These are phyloP conservation scores for Ptyas mucosa DNA, from an alignment of 2,113 vertebrate species.

Conservation along the genomic window DNA sequence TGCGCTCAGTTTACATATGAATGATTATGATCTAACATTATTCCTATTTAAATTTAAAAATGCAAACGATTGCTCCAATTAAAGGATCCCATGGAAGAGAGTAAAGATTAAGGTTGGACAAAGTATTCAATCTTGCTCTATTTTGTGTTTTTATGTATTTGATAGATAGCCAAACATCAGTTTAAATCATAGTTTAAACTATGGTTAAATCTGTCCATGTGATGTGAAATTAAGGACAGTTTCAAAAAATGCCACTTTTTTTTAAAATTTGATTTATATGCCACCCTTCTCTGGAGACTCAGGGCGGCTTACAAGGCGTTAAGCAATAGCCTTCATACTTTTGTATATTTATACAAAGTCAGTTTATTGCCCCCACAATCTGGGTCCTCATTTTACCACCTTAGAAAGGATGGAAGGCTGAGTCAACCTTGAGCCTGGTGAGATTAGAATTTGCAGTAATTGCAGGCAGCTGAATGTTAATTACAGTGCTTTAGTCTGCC, in stretches of 20 bases:
- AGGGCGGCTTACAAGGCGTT: too few relatives aligned
- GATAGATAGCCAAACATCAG: not conserved
- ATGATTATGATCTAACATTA: not conserved
- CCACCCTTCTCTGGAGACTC: too few relatives aligned
- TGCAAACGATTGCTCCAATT: not conserved
- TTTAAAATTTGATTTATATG: too few relatives aligned
- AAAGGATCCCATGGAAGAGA: not conserved
- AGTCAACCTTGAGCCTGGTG: too few relatives aligned
- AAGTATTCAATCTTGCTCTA: not conserved
- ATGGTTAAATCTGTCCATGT: not conserved
- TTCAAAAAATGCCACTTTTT: not conserved
- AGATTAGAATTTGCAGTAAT: too few relatives aligned
- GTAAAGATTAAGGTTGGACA: not conserved
- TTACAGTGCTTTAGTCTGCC: too few relatives aligned
- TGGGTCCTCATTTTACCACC: too few relatives aligned
- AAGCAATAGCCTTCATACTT: too few relatives aligned
- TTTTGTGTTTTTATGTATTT: not conserved
- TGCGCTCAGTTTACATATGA: not conserved
- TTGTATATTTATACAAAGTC: too few relatives aligned
- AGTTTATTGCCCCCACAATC: too few relatives aligned
- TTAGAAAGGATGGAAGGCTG: too few relatives aligned
- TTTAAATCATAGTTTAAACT: not conserved
- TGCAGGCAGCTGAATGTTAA: too few relatives aligned
- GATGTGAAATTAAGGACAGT: not conserved
- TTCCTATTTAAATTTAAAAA: not conserved